phyloP scores from a whole-genome alignment of 2,797 vertebrate genomes.

The Pangasius larnaudii region DNA sequence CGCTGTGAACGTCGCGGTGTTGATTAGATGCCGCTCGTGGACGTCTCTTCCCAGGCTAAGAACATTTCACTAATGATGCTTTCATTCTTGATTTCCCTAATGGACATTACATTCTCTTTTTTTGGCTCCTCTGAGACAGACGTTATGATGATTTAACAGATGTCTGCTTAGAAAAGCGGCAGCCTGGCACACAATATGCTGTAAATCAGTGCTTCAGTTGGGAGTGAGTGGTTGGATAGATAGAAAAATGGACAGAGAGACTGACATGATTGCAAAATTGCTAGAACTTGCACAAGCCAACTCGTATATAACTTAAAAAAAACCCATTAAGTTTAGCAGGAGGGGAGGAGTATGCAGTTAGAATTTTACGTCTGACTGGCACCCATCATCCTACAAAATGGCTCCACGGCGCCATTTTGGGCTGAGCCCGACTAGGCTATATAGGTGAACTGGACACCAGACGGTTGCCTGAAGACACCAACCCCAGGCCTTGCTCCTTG shows the following conservation, averaged over 20 bases:
- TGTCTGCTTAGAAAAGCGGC: slow-evolving; percentile 14
- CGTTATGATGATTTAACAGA: slow-evolving; percentile 26
- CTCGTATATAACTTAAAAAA: not conserved
- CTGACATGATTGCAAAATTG: not conserved
- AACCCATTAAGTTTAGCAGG: not conserved
- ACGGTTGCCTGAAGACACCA: not conserved
- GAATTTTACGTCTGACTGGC: not conserved
- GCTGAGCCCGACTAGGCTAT: not conserved
- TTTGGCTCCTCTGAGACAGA: slow-evolving; percentile 30
- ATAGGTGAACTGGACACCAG: not conserved
- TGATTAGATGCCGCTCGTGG: slow-evolving; percentile 33
- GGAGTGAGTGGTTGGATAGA: not conserved
- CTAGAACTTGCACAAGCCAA: not conserved
- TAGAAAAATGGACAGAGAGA: not conserved
- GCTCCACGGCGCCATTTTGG: not conserved
- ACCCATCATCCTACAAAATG: too few species aligned
- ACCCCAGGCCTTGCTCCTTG: not conserved
- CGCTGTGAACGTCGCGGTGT: not conserved
- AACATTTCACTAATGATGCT: slow-evolving; percentile 51
- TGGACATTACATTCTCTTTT: slow-evolving; percentile 36
- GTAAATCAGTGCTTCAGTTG: not conserved
- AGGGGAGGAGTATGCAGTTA: not conserved
- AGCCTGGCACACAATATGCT: not conserved
- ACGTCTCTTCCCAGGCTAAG: slow-evolving; percentile 29
- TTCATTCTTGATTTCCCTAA: slow-evolving; percentile 51